Evolutionary conservation across 1,140 invertebrate genomes (phyloP).

Genomic region (Latrodectus geometricus): DNA sequence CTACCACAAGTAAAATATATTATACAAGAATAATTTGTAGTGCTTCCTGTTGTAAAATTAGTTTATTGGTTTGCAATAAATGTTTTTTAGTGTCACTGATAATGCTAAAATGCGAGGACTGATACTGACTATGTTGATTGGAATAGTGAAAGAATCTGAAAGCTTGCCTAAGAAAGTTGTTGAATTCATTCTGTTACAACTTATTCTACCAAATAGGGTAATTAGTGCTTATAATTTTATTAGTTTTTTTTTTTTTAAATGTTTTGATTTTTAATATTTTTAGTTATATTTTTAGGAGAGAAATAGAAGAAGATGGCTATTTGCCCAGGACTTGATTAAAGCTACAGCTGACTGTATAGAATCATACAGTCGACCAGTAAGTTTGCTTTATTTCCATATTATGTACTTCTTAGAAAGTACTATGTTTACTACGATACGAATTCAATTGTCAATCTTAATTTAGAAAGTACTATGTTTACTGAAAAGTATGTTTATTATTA

Average conservation of each 20-base stretch:
- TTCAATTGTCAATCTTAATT: no score
- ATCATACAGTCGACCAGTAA: conserved; percentile 92
- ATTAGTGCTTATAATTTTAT: not conserved
- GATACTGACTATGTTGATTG: conserved; percentile 94
- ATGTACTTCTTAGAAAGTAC: no score
- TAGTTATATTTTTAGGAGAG: conserved; percentile 73
- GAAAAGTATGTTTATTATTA: no score
- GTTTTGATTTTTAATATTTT: conserved; percentile 5
- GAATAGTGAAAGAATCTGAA: conserved; percentile 94
- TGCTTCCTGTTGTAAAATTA: no score
- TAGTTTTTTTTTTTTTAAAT: not conserved
- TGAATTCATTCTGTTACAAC: conserved; percentile 93
- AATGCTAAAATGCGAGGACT: conserved; percentile 95
- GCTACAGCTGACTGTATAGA: conserved; percentile 92
- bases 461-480: no score
- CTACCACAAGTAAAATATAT: no score
- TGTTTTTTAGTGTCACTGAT: conserved; percentile 86
- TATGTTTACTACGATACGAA: no score
- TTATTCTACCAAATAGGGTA: conserved; percentile 93
- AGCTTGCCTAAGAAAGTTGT: conserved; percentile 92
- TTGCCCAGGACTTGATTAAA: conserved; percentile 91
- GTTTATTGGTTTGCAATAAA: no score
- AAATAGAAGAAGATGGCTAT: conserved; percentile 87
- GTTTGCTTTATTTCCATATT: conserved; percentile 68
- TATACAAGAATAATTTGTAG: no score